These are phyloP conservation scores for Chiloscyllium plagiosum DNA, from an alignment of 2,113 vertebrate species.

Conservation along the genomic window DNA sequence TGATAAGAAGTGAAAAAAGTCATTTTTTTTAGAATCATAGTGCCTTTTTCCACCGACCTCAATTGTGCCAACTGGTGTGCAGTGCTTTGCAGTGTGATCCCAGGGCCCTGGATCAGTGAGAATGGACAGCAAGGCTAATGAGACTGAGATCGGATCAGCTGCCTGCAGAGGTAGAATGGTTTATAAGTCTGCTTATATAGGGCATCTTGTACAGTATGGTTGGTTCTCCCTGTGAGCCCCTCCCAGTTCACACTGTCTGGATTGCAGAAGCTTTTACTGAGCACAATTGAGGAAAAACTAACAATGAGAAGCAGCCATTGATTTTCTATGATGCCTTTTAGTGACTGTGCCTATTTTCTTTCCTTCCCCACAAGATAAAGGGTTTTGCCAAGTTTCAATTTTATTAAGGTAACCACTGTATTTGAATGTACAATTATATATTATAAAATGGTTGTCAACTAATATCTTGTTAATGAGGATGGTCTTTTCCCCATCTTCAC, in stretches of 20 bases:
- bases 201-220: neutral
- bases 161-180: too few species aligned
- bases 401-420: constrained; percentile 45
- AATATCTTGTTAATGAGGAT: neutral
- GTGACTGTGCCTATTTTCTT: constrained; percentile 53
- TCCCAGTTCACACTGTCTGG: constrained; percentile 21
- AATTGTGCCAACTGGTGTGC: neutral
- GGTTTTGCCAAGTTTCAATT: constrained; percentile 25
- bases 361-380: neutral
- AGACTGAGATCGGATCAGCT: neutral
- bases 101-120: neutral
- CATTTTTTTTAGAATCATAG: neutral
- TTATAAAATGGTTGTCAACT: constrained; percentile 45
- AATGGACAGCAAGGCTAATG: neutral
- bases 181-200: neutral
- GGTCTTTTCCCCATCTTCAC: neutral
- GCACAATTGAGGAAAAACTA: constrained; percentile 4
- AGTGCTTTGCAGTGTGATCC: constrained; percentile 28
- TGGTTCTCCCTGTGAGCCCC: neutral
- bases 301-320: neutral
- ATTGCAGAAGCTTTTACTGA: neutral
- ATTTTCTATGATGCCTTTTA: constrained; percentile 44
- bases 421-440: constrained; percentile 49
- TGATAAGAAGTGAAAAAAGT: neutral
- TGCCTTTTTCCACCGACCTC: neutral